Base-by-base conservation (phyloP, 2,113 vertebrate genomes). In the Nansenia antarctica region DNA sequence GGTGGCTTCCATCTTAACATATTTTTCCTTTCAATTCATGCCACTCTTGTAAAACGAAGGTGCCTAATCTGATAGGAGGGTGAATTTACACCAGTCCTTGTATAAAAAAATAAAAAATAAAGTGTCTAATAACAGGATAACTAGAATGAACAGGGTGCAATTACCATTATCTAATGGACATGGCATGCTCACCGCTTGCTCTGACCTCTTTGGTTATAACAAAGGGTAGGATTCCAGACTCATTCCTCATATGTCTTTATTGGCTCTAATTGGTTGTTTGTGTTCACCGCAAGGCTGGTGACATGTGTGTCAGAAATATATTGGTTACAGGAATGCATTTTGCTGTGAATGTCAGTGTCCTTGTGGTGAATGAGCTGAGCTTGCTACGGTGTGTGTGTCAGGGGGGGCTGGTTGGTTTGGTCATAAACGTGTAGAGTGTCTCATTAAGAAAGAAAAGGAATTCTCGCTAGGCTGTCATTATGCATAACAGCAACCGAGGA, bases 361-460 rank as follows among this genome's bases (percentile, higher is more conserved):
- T 29, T 31, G 22, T 67, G 18, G 22, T 69, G 22, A 65, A 59
- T 61, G 26, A 52, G 34, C 9, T 9, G 32, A 47, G 15, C n/a
- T 5, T 35, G 39, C 60, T 74, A 58, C 32, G n/a, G 57, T 60
- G n/a, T n/a, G n/a, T n/a, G n/a, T n/a, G 60, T 22, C 31, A n/a
- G 58, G 42, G 31, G 53, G 52, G 58, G 47, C 49, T 18, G 59
- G 45, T 30, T 73, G 47, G 31, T 27, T 54, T 20, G 27, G 24
- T 47, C 67, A 60, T 74, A 80, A 81, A 78, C 55, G 71, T 76
- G 77, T 70, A 64, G 60, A 31, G 8, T n/a, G 54, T 66, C 58
- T 83, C 69, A 71, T 88, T 82, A 75, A 26, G 37, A 65, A 29
- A 60, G 42, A 57, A 30, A 45, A 81, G 65, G 3, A 76, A 72